phyloP scores from a whole-genome alignment of 2,797 vertebrate genomes.

The Oceanodroma leucorhoa region DNA sequence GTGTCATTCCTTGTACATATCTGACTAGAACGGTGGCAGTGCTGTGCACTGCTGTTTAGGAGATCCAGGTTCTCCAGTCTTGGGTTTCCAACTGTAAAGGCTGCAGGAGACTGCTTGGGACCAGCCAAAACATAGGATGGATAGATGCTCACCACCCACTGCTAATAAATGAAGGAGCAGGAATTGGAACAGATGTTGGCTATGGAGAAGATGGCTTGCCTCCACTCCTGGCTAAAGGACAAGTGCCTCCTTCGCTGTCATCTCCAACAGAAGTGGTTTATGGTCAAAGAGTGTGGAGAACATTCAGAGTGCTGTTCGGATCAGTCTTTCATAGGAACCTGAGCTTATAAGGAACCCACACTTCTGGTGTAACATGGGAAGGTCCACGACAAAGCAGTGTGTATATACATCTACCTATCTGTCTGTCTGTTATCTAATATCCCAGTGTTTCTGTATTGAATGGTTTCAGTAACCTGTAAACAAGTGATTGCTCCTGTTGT shows the following conservation, averaged over 20 bases:
- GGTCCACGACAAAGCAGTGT: constrained; percentile 35
- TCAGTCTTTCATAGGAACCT: neutral
- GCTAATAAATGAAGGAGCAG: constrained; percentile 6
- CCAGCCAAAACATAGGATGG: constrained; percentile 15
- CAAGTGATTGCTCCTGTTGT: constrained; percentile 65
- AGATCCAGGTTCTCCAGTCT: constrained; percentile 8
- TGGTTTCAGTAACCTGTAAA: constrained; percentile 64
- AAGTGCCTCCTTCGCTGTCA: constrained; percentile 44
- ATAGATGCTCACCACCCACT: constrained; percentile 29
- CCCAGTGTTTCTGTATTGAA: constrained; percentile 61
- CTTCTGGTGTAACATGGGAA: neutral
- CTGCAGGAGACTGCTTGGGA: constrained; percentile 12
- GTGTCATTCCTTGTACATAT: constrained; percentile 40
- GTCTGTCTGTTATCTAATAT: constrained; percentile 40
- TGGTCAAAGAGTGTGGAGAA: neutral
- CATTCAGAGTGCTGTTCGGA: constrained; percentile 3
- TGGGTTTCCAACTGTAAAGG: constrained; percentile 13
- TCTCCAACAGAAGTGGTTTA: constrained; percentile 17
- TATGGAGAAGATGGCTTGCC: constrained; percentile 26
- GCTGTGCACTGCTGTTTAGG: constrained; percentile 48
- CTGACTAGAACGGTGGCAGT: constrained; percentile 11
- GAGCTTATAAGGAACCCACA: neutral
- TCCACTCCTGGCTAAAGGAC: constrained; percentile 38
- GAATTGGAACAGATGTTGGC: neutral
- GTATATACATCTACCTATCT: constrained; percentile 39